Evolutionary conservation across 2,113 vertebrate genomes (phyloP).

Genomic region (Cynopterus brachyotis): DNA sequence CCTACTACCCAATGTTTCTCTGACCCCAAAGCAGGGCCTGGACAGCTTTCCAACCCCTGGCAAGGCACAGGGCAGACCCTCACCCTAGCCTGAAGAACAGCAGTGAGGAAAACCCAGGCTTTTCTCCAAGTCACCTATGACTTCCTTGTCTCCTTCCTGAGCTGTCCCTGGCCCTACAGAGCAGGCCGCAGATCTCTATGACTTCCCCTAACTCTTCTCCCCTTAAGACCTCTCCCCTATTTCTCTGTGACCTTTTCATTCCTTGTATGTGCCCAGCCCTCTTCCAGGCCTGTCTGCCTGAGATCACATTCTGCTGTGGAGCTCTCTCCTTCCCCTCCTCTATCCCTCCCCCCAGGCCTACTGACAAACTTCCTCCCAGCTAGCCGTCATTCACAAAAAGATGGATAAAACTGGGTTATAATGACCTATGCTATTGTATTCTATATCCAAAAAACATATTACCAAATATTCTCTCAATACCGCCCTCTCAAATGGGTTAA

Average conservation of each 20-base stretch:
- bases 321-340: not conserved
- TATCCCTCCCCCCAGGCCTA: not conserved
- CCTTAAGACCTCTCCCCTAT: not conserved
- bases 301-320: not conserved
- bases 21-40: not conserved
- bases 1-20: not conserved
- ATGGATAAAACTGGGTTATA: not conserved
- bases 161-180: not conserved
- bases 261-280: not conserved
- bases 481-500: not conserved
- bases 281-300: not conserved
- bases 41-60: not conserved
- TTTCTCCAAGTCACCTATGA: not conserved
- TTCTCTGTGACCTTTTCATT: not conserved
- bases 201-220: fast-evolving
- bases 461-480: not conserved
- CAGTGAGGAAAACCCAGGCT: not conserved
- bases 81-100: not conserved
- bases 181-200: not conserved
- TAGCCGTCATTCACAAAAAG: not conserved
- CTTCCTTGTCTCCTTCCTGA: not conserved
- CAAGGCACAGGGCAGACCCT: not conserved
- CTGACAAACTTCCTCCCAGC: not conserved
- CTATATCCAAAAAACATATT: not conserved
- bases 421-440: not conserved